phyloP scores from a whole-genome alignment of 2,888 invertebrate genomes.

The Ennomos quercinarius region DNA sequence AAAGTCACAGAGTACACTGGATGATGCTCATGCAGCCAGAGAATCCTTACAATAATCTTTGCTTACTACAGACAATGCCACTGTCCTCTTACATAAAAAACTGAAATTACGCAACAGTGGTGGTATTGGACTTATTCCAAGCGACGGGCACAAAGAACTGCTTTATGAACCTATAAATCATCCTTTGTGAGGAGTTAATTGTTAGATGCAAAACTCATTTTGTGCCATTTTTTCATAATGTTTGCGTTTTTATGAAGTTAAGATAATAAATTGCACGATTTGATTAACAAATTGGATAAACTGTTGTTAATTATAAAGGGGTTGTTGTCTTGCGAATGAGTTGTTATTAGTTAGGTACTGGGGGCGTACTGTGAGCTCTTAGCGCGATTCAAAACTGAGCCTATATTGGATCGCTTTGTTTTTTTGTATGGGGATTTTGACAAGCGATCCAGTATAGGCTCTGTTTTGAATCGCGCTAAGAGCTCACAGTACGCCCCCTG shows the following conservation, averaged over 20 bases:
- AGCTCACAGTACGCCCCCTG: no score
- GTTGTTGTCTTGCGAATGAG: no score
- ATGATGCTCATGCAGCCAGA: neutral
- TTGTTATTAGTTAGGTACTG: no score
- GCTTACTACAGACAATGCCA: constrained; percentile 9
- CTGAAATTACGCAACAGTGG: constrained; percentile 47
- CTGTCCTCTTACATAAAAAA: constrained; percentile 30
- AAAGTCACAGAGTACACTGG: no score
- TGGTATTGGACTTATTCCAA: constrained; percentile 57
- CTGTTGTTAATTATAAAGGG: no score
- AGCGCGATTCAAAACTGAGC: no score
- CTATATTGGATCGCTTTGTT: no score
- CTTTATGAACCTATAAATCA: constrained; percentile 55
- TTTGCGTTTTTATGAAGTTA: constrained; percentile 18
- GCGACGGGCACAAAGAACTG: constrained; percentile 49
- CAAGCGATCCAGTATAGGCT: no score
- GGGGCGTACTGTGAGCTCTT: no score
- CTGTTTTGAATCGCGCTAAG: no score
- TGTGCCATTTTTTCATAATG: constrained; percentile 17
- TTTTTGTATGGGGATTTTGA: no score
- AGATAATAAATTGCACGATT: constrained; percentile 13
- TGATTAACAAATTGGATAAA: constrained; percentile 7
- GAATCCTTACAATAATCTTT: no score
- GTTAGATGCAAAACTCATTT: constrained; percentile 34
- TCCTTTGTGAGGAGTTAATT: constrained; percentile 52